phyloP scores from a whole-genome alignment of 2,888 invertebrate genomes.

The Ischnura elegans region DNA sequence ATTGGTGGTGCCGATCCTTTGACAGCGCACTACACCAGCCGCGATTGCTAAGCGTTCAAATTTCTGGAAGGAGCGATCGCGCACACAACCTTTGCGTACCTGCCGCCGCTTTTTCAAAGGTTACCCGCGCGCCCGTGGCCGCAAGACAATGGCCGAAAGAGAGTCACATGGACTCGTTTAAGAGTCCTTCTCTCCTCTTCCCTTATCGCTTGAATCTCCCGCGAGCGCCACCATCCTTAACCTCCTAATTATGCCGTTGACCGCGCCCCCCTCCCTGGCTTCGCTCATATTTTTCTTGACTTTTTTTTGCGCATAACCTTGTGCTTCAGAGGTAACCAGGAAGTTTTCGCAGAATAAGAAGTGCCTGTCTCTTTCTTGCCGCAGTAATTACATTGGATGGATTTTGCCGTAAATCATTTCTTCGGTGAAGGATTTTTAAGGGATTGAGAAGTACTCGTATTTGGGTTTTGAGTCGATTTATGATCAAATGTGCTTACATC shows the following conservation, averaged over 20 bases:
- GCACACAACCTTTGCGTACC: background rate
- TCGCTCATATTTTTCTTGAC: background rate
- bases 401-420: too few species aligned
- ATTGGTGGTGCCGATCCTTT: background rate
- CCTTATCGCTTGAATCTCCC: background rate
- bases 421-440: too few species aligned
- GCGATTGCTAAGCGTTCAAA: background rate
- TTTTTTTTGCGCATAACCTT: background rate
- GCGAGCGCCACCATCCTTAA: background rate
- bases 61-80: too few species aligned
- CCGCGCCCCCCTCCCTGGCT: background rate
- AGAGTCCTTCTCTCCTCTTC: background rate
- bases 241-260: background rate
- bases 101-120: background rate
- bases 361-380: background rate
- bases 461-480: too few species aligned
- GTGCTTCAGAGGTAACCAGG: background rate
- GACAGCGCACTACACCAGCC: background rate
- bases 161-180: too few species aligned
- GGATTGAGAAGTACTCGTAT: too few species aligned
- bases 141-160: constrained; percentile 11
- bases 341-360: background rate
- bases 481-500: too few species aligned
- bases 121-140: background rate
- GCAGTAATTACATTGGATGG: background rate